Evolutionary conservation across 2,888 invertebrate genomes (phyloP).

Genomic region (Drosophila neoperkinsi): DNA sequence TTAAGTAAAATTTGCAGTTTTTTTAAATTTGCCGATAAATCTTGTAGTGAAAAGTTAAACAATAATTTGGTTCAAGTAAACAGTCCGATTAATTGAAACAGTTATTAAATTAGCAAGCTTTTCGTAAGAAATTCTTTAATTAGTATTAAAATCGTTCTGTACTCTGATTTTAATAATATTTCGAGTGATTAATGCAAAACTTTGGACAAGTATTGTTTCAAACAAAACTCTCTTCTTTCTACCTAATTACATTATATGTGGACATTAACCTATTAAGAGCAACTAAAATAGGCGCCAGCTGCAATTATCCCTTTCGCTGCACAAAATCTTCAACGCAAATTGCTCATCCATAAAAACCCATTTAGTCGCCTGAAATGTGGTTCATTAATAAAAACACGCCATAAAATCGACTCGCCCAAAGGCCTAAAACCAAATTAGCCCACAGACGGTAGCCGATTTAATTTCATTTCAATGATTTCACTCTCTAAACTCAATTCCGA

Average conservation of each 20-base stretch:
- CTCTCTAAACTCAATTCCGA: conserved; percentile 64
- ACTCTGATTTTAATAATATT: neutral
- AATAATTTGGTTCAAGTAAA: too few relatives aligned
- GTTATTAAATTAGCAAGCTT: neutral
- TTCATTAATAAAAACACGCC: conserved; percentile 54
- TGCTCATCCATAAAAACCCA: conserved; percentile 30
- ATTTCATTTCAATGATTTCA: conserved; percentile 76
- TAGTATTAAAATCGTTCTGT: neutral
- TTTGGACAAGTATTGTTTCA: neutral
- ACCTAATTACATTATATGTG: neutral
- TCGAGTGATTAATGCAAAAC: neutral
- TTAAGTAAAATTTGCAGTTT: neutral
- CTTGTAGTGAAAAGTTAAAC: neutral
- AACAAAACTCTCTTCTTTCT: neutral
- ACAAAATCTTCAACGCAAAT: conserved; percentile 16
- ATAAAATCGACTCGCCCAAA: conserved; percentile 18
- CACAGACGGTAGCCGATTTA: conserved; percentile 70
- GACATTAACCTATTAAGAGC: neutral
- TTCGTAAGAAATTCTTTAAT: neutral
- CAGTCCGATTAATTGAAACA: too few relatives aligned
- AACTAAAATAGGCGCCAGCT: conserved; percentile 34
- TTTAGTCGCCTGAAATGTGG: conserved; percentile 24
- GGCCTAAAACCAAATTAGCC: conserved; percentile 51
- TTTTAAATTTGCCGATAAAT: neutral
- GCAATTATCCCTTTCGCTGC: conserved; percentile 16